These are phyloP conservation scores for Pollenia griseotomentosa DNA, from an alignment of 2,888 invertebrate species.

Conservation along the genomic window DNA sequence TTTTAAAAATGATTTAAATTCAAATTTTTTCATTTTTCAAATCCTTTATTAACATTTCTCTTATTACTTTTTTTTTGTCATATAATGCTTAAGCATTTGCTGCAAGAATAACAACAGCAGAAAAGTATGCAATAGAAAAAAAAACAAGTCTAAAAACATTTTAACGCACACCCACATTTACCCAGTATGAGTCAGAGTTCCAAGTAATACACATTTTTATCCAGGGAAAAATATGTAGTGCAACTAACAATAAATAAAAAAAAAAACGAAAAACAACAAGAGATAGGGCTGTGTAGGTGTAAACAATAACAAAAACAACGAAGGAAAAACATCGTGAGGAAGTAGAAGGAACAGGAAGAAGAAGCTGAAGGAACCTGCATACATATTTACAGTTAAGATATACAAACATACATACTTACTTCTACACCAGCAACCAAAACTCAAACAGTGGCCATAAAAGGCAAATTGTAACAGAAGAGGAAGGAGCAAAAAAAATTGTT, in stretches of 20 bases:
- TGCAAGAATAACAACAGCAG: slow-evolving; percentile 37
- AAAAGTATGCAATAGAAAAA: slow-evolving; percentile 25
- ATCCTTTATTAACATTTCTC: not conserved
- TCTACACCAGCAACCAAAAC: not conserved
- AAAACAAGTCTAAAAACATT: not conserved
- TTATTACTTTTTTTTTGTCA: not conserved
- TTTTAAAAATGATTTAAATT: slow-evolving; percentile 16
- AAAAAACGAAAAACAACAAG: not conserved
- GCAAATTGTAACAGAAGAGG: not conserved
- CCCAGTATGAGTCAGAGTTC: not conserved
- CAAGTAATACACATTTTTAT: no score
- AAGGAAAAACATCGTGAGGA: no score
- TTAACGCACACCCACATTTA: not conserved
- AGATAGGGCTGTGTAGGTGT: not conserved
- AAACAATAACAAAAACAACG: slow-evolving; percentile 10
- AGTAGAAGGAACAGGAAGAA: not conserved
- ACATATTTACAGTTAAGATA: not conserved
- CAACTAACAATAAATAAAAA: not conserved
- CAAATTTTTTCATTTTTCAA: slow-evolving; percentile 17
- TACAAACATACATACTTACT: not conserved
- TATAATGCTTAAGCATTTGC: not conserved
- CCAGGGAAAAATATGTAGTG: slow-evolving; percentile 2
- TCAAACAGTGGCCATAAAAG: slow-evolving; percentile 6
- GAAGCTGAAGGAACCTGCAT: not conserved
- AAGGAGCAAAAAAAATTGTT: not conserved